Base-by-base conservation (phyloP, 2,797 vertebrate genomes). In the Paramormyrops hopkinsi region DNA sequence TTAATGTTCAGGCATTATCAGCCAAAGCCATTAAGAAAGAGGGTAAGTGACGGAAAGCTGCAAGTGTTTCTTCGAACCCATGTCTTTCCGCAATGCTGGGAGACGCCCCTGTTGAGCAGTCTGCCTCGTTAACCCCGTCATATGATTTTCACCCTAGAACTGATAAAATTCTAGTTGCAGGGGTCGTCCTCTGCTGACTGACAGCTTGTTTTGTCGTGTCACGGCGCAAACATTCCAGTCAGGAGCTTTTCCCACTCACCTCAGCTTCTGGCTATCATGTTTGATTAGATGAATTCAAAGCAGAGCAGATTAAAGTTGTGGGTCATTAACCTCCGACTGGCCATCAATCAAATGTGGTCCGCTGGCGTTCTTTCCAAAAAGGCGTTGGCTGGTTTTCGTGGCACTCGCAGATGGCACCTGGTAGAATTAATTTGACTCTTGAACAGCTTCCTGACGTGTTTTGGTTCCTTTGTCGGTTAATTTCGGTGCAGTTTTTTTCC, bases 241-340 rank as follows among this genome's bases (percentile, higher is more conserved):
- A 79, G 73, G 37, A n/a, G 41, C 73, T 79, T 17, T 79, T 79
- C 73, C 41, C 37, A 8, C 73, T 79, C 37, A 44, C 73, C 73
- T 79, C 73, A 8, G 37, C 37, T 41, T 37, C 73, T 79, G 41
- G 73, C 73, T 46, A 79, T 79, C 37, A 9, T 19, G 37, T 44
- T 79, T 79, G 41, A 79, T 44, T 37, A 79, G 73, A 79, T 79
- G 73, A 44, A 79, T 79, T 46, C 73, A 79, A 79, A 79, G 17
- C 73, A n/a, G 73, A 44, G 73, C 41, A 79, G 73, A 79, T 84
- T 44, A 84, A 84, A n/a, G 85, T 87, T 41, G 53, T 59, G 85
- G 51, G 25, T 54, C 51, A 54, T 53, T 86, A 53, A 56, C 14
- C 51, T 56, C 85, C 19, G 33, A 33, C 53, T 56, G 51, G 50